Evolutionary conservation across 64 coral and sea anemone species (phyloP).

Genomic region (Montipora sp.): DNA sequence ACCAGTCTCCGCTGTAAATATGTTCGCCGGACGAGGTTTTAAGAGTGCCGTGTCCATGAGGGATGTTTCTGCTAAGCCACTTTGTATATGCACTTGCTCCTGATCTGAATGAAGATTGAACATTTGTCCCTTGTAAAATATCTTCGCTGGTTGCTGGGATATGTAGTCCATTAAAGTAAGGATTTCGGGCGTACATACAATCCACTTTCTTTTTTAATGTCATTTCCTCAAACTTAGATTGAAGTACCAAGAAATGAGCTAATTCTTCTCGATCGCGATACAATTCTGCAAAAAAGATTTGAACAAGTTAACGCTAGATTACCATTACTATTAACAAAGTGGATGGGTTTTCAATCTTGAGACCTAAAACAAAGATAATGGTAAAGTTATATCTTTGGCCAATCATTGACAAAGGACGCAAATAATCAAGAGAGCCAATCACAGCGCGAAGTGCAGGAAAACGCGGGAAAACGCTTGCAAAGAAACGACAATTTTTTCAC

Average conservation of each 20-base stretch:
- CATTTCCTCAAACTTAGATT: constrained; percentile 1
- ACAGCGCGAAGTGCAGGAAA: no score
- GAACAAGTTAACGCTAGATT: no score
- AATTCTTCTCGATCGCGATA: background rate
- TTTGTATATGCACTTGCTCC: background rate
- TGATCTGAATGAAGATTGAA: background rate
- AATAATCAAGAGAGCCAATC: no score
- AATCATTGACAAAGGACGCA: no score
- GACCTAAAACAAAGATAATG: no score
- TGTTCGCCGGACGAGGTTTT: constrained; percentile 12
- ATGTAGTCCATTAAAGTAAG: background rate
- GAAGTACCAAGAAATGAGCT: background rate
- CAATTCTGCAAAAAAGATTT: background rate
- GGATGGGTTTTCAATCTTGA: no score
- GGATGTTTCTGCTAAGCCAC: background rate
- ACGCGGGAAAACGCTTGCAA: no score
- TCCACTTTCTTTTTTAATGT: constrained; percentile 16
- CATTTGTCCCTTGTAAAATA: background rate
- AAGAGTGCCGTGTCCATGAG: constrained; percentile 35
- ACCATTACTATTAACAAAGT: no score
- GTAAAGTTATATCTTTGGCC: no score
- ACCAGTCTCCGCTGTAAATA: constrained; percentile 53
- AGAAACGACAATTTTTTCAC: no score
- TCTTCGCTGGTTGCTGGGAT: background rate
- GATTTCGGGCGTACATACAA: constrained; percentile 10